Percentiles rank a stretch among this genome's conserved stretches.
Conservation (phyloP, 2,797 vertebrate species). For the Tinamus major region DNA sequence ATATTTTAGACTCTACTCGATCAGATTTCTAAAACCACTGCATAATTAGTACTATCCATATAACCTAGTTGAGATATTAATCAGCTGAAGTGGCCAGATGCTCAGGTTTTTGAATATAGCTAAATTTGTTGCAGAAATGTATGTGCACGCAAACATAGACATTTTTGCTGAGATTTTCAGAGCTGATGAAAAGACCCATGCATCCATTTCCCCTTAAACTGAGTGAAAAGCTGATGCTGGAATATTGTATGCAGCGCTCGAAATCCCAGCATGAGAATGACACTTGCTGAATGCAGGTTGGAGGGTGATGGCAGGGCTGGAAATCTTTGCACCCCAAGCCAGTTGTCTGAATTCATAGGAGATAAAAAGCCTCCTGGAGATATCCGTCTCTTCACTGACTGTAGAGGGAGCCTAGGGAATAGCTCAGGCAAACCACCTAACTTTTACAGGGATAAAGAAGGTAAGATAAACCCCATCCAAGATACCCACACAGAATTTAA, state of each 20-base stretch:
- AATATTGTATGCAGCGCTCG: constrained; percentile 29
- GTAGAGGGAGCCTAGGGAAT: constrained; percentile 64
- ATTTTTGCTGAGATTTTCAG: constrained; percentile 22
- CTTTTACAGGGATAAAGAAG: constrained; percentile 26
- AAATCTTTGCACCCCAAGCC: constrained; percentile 64
- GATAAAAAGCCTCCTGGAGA: constrained; percentile 62
- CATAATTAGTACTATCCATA: neutral
- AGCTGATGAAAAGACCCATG: constrained; percentile 33
- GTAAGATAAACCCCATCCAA: constrained; percentile 36
- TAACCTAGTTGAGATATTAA: neutral
- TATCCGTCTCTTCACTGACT: constrained; percentile 57
- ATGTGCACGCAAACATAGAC: constrained; percentile 7
- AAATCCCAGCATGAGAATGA: constrained; percentile 49
- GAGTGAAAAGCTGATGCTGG: constrained; percentile 16
- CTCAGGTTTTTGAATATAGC: neutral
- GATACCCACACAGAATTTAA: neutral
- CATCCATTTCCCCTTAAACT: constrained; percentile 33
- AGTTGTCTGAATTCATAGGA: constrained; percentile 65
- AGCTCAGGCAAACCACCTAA: neutral
- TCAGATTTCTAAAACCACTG: neutral
- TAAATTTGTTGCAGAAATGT: neutral
- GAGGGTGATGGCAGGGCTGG: constrained; percentile 56
- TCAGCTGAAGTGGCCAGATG: neutral
- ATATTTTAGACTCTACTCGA: neutral
- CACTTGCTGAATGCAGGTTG: constrained; percentile 53